Percentiles rank a stretch among this genome's conserved stretches.
Evolutionary conservation across 2,113 vertebrate species (phyloP).

Genomic region (Carlito syrichta): DNA sequence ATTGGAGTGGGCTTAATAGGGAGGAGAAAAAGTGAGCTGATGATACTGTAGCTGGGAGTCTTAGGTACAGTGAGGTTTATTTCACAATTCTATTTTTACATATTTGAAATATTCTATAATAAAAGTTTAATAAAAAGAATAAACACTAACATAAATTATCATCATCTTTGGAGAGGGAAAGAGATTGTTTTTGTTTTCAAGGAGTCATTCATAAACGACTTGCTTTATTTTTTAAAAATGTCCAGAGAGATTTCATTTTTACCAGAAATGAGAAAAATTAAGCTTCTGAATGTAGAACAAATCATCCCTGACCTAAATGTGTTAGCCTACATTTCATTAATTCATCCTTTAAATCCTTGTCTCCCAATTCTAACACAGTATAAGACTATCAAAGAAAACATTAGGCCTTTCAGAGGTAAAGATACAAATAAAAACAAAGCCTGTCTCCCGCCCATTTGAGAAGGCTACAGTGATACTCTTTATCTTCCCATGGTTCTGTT

Average conservation of each 20-base stretch:
- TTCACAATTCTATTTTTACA: neutral
- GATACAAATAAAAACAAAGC: neutral
- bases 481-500: neutral
- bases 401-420: neutral
- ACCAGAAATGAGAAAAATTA: conserved; percentile 26
- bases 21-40: too few relatives aligned
- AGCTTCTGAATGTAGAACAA: neutral
- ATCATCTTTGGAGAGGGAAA: neutral
- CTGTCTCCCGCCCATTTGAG: neutral
- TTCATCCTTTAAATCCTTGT: neutral
- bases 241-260: neutral
- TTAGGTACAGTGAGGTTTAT: neutral
- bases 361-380: neutral
- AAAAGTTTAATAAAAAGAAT: neutral
- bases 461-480: neutral
- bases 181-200: neutral
- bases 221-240: neutral
- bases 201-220: neutral
- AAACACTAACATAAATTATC: neutral
- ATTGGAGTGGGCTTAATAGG: neutral
- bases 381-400: neutral
- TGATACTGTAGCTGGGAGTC: neutral
- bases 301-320: conserved; percentile 30
- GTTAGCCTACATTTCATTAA: conserved; percentile 27
- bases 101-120: neutral